phyloP scores from a whole-genome alignment of 37 sponge, comb jelly and placozoan species.

The Amphimedon queenslandica region DNA sequence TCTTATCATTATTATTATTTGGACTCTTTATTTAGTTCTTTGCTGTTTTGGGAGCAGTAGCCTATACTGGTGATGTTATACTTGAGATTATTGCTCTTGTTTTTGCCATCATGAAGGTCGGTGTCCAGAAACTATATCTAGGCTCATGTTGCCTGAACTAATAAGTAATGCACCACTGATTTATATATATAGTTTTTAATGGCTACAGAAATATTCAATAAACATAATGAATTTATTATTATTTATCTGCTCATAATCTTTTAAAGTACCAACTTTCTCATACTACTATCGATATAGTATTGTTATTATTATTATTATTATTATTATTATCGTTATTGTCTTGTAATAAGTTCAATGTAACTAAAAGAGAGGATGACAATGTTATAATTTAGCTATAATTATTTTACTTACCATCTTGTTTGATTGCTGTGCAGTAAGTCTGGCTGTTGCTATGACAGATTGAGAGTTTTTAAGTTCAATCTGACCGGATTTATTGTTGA shows the following conservation, averaged over 20 bases:
- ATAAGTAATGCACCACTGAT: not conserved
- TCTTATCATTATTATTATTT: not conserved
- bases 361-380: no score
- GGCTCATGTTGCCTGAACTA: not conserved
- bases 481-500: conserved; percentile 3
- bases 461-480: conserved; percentile 7
- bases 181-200: not conserved
- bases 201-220: not conserved
- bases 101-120: not conserved
- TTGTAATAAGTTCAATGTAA: no score
- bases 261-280: no score
- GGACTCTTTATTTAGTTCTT: not conserved
- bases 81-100: not conserved
- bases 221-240: no score
- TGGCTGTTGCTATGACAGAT: conserved; percentile 2
- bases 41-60: not conserved
- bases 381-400: not conserved
- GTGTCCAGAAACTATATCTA: not conserved
- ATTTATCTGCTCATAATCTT: no score
- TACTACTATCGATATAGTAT: no score
- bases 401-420: not conserved
- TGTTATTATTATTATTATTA: no score
- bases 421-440: not conserved
- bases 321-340: no score
- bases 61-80: conserved; percentile 2